Percentiles rank a stretch among this genome's conserved stretches.
phyloP scores from a whole-genome alignment of 1,140 invertebrate genomes.

The Euura lappo region DNA sequence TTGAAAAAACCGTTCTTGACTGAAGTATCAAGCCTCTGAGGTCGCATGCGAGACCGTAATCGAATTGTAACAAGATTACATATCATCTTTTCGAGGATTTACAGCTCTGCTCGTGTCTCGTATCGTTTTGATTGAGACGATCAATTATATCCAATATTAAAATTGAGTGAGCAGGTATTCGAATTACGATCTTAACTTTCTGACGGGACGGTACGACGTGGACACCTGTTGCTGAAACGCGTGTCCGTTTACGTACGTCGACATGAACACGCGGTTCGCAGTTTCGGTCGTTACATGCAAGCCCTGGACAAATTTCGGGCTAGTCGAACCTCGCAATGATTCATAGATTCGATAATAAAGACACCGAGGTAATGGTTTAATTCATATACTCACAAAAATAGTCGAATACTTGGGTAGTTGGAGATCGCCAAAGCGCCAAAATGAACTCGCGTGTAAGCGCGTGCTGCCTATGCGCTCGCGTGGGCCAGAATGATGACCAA shows the following conservation, averaged over 20 bases:
- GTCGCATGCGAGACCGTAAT: too few species aligned
- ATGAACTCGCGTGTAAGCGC: not conserved
- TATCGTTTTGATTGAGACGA: too few species aligned
- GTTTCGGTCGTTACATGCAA: not conserved
- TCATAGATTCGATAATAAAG: too few species aligned
- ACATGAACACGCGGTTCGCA: not conserved
- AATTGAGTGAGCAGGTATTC: not conserved
- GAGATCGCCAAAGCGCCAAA: not conserved
- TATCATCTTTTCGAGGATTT: too few species aligned
- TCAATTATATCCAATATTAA: too few species aligned
- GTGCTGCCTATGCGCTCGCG: not conserved
- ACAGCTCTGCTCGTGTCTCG: too few species aligned
- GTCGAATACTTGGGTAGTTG: not conserved
- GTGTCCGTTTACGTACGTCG: not conserved
- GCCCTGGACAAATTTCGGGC: not conserved
- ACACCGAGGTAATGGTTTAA: not conserved
- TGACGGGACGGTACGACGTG: not conserved
- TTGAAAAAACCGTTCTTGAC: too few species aligned
- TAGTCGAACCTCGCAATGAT: too few species aligned
- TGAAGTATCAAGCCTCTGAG: too few species aligned
- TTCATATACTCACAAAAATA: not conserved
- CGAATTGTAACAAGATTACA: too few species aligned
- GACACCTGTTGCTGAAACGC: constrained; percentile 4
- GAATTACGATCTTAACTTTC: not conserved
- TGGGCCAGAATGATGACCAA: constrained; percentile 3